Base-by-base conservation (phyloP, 2,797 vertebrate genomes). In the Melanotaenia nigrans region DNA sequence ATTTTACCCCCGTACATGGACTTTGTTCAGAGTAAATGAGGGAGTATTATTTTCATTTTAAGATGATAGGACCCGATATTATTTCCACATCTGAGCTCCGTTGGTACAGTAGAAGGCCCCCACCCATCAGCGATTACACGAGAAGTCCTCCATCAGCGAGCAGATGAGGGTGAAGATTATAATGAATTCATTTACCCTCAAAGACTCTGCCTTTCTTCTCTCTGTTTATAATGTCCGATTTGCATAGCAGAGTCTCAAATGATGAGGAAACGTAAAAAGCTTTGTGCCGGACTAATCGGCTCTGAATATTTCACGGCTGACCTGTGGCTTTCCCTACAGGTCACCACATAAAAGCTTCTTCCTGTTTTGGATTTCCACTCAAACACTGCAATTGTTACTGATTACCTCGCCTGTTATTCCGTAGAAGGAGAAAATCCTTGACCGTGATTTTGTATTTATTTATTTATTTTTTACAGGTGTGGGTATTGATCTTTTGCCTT, bases 401-500 rank as follows among this genome's bases (percentile, higher is more conserved):
- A 87, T 87, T 87, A 82, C 53, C 75, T 66, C 0, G 2, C 25
- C 75, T 68, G 40, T 33, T 36, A 54, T 80, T 85, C 83, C 71
- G 58, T 4, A 38, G 68, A 72, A 84, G 53, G 58, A 78, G 77
- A 74, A 78, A 85, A 85, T 88, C 85, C 88, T 88, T 85, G 81
- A 83, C 82, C 0, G 35, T 54, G 65, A 81, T 83, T 25, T 60
- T 51, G 56, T 36, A 30, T 30, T 30, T 30, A 30, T 30, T 30
- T 30, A 30, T 32, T 40, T 30, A 30, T 53, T 45, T 79, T 65
- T 65, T 84, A 65, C 85, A 86, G 90, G 85, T 89, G 79, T 77
- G 77, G 22, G 78, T 91, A 91, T 93, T 91, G 92, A 93, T 91
- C 88, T 89, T 78, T 61, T 79, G 87, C 75, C 84, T 88, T 88